phyloP scores from a whole-genome alignment of 2,797 vertebrate genomes.

The Vespertilio murinus region DNA sequence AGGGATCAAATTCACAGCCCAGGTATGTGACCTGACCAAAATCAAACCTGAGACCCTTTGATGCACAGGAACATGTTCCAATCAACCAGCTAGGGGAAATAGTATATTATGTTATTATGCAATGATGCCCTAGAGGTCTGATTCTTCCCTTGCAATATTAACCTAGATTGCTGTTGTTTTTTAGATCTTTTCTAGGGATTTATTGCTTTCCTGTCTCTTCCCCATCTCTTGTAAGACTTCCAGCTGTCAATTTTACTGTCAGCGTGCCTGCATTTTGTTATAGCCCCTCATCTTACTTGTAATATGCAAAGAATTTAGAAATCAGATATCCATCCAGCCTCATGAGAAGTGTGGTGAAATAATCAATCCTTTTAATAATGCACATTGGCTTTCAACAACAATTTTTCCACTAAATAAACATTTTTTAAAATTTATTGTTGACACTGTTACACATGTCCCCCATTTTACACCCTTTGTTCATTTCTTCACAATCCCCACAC shows the following conservation, averaged over 20 bases:
- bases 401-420: neutral
- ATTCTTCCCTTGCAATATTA: neutral
- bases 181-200: slow-evolving; percentile 11
- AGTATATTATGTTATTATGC: neutral
- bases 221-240: slow-evolving; percentile 22
- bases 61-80: neutral
- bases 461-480: no score
- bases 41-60: neutral
- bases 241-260: slow-evolving; percentile 37
- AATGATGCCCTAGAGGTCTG: neutral
- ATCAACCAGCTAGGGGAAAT: neutral
- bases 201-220: slow-evolving; percentile 39
- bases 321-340: neutral
- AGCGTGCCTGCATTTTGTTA: neutral
- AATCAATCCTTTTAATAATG: neutral
- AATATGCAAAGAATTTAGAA: slow-evolving; percentile 32
- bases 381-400: neutral
- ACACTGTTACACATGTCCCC: no score
- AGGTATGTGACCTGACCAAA: neutral
- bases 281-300: neutral
- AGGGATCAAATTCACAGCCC: neutral
- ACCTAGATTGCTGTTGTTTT: neutral
- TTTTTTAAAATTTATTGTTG: no score
- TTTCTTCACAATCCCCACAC: no score
- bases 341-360: neutral